Evolutionary conservation across 2,888 invertebrate genomes (phyloP), one percentile per base, ranked within the genome.

Genomic region (Arctia plantaginis): DNA sequence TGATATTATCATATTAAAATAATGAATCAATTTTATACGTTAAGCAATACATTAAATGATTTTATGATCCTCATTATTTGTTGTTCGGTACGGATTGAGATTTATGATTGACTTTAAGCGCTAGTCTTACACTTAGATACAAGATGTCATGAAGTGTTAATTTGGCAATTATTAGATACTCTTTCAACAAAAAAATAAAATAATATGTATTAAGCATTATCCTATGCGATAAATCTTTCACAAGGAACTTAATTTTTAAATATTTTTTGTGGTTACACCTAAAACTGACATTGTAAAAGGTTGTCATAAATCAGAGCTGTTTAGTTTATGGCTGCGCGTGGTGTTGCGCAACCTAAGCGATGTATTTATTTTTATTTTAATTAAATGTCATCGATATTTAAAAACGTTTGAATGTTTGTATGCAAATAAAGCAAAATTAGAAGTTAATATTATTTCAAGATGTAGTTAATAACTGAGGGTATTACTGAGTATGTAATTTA

Each of bases 1-100:
- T 20, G 20, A 59, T 77, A 85, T 84, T 85, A 85, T 82, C 85
- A 85, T 85, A 85, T 80, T 81, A 77, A 79, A 84, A 85, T 81
- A 85, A 85, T 85, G 86, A 85, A 85, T 85, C 86, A 85, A 80
- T 79, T 81, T 76, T 76, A 82, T 79, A 82, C 69, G 76, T 71
- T 80, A 80, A 84, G 79, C 83, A 80, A 82, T 83, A 81, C 77
- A 81, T 83, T 82, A 75, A 83, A 83, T 82, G 76, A 79, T 84
- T 83, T 81, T 79, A 84, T 74, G 80, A 77, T 76, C 76, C 76
- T 62, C 77, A 75, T 75, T 84, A 81, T 85, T 85, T 84, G 84
- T 80, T 76, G 72, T 85, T 79, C 70, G 70, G 27, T 80, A 76
- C 69, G 75, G 81, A 82, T 82, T 82, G 77, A 85, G 82, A 85